Evolutionary conservation across 2,797 vertebrate genomes (phyloP).

Genomic region (Helicolenus hilgendorfi): DNA sequence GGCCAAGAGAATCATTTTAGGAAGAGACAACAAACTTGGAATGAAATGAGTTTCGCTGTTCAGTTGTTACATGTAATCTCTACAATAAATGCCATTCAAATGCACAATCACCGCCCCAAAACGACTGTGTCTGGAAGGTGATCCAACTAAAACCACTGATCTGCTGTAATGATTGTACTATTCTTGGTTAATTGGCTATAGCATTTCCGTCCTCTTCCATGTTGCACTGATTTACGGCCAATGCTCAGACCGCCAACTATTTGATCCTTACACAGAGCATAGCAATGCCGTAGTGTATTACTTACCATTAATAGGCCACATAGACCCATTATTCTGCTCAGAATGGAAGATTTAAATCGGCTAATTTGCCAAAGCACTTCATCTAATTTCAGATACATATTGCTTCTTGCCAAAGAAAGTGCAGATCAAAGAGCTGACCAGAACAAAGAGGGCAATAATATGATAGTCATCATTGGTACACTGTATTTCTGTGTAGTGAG

Average conservation of each 20-base stretch:
- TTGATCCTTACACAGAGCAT: constrained; percentile 21
- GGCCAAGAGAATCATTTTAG: constrained; percentile 35
- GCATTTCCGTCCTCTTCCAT: constrained; percentile 9
- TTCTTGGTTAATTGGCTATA: constrained; percentile 33
- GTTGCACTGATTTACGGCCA: constrained; percentile 20
- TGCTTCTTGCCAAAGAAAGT: constrained; percentile 14
- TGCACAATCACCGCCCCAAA: neutral
- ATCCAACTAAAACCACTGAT: constrained; percentile 23
- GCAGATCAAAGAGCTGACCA: constrained; percentile 25
- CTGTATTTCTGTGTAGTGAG: neutral
- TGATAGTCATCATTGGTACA: neutral
- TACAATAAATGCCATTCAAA: neutral
- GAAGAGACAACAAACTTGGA: neutral
- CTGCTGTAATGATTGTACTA: neutral
- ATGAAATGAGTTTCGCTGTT: neutral
- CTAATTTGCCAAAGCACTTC: constrained; percentile 26
- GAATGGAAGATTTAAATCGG: constrained; percentile 32
- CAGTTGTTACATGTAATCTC: neutral
- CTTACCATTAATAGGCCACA: constrained; percentile 35
- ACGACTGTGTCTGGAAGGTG: neutral
- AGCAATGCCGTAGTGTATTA: neutral
- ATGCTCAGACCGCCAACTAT: constrained; percentile 9
- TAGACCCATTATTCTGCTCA: constrained; percentile 24
- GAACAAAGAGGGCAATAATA: constrained; percentile 4
- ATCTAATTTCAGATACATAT: constrained; percentile 26